phyloP scores from a whole-genome alignment of 1,140 invertebrate genomes.

The Bilobella aurantiaca region DNA sequence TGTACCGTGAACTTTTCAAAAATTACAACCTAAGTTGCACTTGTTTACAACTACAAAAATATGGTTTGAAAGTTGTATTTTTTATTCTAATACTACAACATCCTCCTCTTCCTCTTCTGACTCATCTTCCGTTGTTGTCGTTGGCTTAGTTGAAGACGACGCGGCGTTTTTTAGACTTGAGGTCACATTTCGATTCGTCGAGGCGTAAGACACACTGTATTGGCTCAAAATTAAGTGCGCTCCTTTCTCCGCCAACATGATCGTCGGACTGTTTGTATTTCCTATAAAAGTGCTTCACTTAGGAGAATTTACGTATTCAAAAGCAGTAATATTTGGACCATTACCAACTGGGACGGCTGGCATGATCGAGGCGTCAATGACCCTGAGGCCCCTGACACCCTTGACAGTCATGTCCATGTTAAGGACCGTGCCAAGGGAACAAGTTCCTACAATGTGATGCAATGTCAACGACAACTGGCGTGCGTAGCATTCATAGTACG shows the following conservation, averaged over 20 bases:
- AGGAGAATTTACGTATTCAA: background rate
- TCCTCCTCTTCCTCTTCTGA: slow-evolving; percentile 10
- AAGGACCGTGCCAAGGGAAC: slow-evolving; percentile 72
- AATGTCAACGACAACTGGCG: slow-evolving; percentile 73
- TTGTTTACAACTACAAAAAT: too few species aligned
- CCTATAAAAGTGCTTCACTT: too few species aligned
- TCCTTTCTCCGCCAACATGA: slow-evolving; percentile 15
- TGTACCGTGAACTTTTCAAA: background rate
- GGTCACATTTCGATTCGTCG: background rate
- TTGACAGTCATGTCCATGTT: slow-evolving; percentile 44
- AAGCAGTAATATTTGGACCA: background rate
- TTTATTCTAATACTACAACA: too few species aligned
- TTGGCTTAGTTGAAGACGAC: background rate
- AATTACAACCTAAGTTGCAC: too few species aligned
- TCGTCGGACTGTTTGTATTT: slow-evolving; percentile 10
- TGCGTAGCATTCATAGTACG: slow-evolving; percentile 69
- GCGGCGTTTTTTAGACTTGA: background rate
- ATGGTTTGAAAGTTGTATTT: too few species aligned
- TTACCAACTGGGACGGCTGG: slow-evolving; percentile 58
- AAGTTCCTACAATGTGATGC: slow-evolving; percentile 79
- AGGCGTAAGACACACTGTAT: background rate
- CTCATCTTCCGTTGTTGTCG: background rate
- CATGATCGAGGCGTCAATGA: slow-evolving; percentile 54
- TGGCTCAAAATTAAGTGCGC: slow-evolving; percentile 1
- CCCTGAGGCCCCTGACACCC: slow-evolving; percentile 48